Conservation (phyloP, 2,113 vertebrate species). For the Ovis canadensis region DNA sequence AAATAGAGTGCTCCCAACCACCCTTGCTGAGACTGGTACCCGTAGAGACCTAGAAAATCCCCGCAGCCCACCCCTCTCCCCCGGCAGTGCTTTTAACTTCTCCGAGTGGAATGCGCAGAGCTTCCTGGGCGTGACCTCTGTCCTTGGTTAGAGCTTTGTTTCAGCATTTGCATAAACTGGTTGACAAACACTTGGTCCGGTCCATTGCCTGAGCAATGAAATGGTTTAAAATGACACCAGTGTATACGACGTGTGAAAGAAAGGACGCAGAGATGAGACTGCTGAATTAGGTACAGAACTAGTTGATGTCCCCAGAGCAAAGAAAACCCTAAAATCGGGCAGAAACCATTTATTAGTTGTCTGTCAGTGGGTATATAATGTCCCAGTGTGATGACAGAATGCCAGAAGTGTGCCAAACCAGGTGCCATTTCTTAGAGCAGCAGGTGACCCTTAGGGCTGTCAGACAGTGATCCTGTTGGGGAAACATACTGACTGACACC, state of each 20-base stretch:
- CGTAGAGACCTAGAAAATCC: background rate
- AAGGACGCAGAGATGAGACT: background rate
- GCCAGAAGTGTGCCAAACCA: background rate
- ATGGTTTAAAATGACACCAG: background rate
- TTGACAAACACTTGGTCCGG: background rate
- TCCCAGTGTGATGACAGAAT: background rate
- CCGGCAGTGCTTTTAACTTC: background rate
- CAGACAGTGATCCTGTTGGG: background rate
- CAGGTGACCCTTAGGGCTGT: background rate
- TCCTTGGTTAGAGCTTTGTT: background rate
- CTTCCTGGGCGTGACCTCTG: background rate
- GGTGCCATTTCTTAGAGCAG: background rate
- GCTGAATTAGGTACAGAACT: background rate
- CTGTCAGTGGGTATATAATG: background rate
- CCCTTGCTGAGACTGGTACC: background rate
- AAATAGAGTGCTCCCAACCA: conserved; percentile 34
- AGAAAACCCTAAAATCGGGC: background rate
- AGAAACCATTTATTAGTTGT: background rate
- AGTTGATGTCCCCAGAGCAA: background rate
- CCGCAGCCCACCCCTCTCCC: background rate
- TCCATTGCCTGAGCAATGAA: background rate
- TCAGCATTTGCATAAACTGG: conserved; percentile 7
- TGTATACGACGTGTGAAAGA: background rate
- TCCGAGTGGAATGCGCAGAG: background rate
- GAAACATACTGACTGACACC: background rate